phyloP scores from a whole-genome alignment of 2,113 vertebrate genomes.

The Pachypanchax playfairii region DNA sequence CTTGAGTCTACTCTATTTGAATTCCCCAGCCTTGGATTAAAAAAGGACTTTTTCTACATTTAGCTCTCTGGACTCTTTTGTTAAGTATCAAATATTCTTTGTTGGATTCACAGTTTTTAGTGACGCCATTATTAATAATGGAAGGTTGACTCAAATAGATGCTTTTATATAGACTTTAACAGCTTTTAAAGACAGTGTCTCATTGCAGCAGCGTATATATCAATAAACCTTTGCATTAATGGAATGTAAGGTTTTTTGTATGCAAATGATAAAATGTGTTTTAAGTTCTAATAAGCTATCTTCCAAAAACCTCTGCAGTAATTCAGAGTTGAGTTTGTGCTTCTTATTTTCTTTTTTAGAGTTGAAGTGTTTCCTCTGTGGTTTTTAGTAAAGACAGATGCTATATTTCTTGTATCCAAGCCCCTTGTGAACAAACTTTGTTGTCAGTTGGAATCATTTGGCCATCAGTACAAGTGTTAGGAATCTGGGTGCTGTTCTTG shows the following conservation, averaged over 20 bases:
- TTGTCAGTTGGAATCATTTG: too few relatives aligned
- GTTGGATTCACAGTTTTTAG: conserved; percentile 66
- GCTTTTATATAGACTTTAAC: conserved; percentile 58
- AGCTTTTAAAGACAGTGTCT: conserved; percentile 50
- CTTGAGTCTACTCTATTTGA: conserved; percentile 79
- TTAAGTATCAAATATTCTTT: conserved; percentile 75
- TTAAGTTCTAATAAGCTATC: conserved; percentile 33
- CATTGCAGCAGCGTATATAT: conserved; percentile 52
- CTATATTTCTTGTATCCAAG: too few relatives aligned
- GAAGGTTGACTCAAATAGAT: conserved; percentile 66
- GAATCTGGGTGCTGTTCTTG: too few relatives aligned
- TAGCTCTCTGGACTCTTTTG: conserved; percentile 69
- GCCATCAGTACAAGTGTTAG: too few relatives aligned
- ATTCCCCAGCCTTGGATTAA: conserved; percentile 74
- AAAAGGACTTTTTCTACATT: conserved; percentile 71
- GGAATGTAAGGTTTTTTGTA: conserved; percentile 33
- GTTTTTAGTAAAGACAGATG: too few relatives aligned
- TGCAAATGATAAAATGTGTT: too few relatives aligned
- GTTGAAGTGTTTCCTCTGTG: conserved; percentile 63
- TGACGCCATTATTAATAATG: conserved; percentile 69
- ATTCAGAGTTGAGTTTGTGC: conserved; percentile 7
- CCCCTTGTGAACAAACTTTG: too few relatives aligned
- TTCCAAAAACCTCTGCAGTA: conserved; percentile 11
- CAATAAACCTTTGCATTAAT: conserved; percentile 60
- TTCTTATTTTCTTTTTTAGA: conserved; percentile 50